Conservation (phyloP, 2,113 vertebrate genomes). For the Ophthalmolycus amberensis region DNA sequence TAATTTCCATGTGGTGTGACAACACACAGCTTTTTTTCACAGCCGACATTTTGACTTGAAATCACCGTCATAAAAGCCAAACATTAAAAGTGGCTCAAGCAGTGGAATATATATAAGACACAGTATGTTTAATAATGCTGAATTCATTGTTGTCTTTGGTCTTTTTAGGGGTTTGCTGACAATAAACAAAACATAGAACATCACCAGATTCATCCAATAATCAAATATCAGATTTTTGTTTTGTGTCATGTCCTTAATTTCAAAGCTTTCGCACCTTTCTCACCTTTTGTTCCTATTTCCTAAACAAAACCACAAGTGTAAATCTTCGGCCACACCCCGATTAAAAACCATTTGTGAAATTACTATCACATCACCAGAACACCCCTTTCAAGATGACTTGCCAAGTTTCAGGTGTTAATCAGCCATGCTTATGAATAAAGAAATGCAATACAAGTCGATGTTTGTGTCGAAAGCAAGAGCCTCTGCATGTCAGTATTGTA, state of each 20-base stretch:
- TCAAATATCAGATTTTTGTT: background rate
- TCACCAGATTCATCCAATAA: background rate
- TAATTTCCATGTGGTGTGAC: background rate
- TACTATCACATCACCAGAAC: background rate
- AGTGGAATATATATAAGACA: background rate
- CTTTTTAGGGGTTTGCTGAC: background rate
- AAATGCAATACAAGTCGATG: constrained; percentile 50
- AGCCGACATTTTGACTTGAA: background rate
- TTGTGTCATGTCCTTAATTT: background rate
- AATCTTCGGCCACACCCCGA: background rate
- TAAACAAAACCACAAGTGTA: background rate
- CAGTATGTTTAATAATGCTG: background rate
- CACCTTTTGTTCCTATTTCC: background rate
- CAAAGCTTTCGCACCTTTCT: background rate
- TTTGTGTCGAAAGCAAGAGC: constrained; percentile 41
- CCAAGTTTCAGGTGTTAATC: constrained; percentile 30
- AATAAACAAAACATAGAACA: background rate
- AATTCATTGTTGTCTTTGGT: background rate
- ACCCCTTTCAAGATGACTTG: constrained; percentile 1
- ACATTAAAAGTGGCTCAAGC: background rate
- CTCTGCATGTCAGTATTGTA: constrained; percentile 57
- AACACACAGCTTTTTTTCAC: background rate
- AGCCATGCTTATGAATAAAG: constrained; percentile 64
- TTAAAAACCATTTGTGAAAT: constrained; percentile 54
- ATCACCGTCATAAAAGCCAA: background rate